These are phyloP conservation scores for Pangasius macronema DNA, from an alignment of 2,797 vertebrate species.

Conservation along the genomic window DNA sequence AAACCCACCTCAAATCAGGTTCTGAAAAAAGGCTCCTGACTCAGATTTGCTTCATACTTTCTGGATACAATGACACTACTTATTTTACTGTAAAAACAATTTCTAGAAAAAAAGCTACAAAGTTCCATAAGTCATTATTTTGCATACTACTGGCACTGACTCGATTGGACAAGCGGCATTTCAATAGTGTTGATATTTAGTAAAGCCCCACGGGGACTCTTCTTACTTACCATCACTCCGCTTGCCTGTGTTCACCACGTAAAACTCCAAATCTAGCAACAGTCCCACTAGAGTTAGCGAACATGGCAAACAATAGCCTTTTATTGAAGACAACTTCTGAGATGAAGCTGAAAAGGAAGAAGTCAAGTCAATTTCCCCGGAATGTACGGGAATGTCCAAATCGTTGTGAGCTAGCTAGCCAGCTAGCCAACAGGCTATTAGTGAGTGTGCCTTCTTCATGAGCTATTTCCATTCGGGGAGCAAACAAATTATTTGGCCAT, in stretches of 20 bases:
- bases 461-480: background rate
- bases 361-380: background rate
- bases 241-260: background rate
- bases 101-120: background rate
- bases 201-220: background rate
- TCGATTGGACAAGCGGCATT: background rate
- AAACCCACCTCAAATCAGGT: background rate
- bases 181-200: background rate
- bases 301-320: background rate
- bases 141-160: too few species aligned
- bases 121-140: background rate
- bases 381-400: background rate
- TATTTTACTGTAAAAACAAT: background rate
- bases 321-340: background rate
- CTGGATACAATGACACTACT: background rate
- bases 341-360: background rate
- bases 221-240: background rate
- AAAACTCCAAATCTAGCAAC: background rate
- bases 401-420: background rate
- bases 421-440: background rate
- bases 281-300: background rate
- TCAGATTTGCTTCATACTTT: background rate
- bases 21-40: background rate
- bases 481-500: background rate
- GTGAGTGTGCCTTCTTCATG: background rate